Conservation (phyloP, 2,113 vertebrate genomes). For the Sciurus niger region DNA sequence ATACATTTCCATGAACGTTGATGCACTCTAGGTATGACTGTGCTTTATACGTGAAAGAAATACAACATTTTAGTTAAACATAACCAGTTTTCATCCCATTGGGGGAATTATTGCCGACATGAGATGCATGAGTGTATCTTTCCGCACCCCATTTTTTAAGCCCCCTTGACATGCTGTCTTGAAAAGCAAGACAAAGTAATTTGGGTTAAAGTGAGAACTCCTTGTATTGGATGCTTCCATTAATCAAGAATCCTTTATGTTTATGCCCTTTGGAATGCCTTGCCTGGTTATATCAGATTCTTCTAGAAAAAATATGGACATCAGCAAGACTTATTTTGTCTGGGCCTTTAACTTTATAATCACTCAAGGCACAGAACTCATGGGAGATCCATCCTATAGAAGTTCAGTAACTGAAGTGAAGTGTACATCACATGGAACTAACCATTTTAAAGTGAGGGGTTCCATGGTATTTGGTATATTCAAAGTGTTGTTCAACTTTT, state of each 20-base stretch:
- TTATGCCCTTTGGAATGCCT: neutral
- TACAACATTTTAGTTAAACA: neutral
- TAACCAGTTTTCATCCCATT: no score
- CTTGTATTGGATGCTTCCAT: neutral
- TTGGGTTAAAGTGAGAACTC: neutral
- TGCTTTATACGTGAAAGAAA: neutral
- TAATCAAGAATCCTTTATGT: neutral
- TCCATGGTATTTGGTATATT: neutral
- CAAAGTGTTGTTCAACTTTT: neutral
- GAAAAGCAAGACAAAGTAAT: neutral
- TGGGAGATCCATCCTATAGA: neutral
- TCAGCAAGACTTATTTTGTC: neutral
- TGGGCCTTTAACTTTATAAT: neutral
- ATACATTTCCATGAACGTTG: neutral
- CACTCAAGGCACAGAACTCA: neutral
- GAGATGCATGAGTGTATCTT: neutral
- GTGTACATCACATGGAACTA: neutral
- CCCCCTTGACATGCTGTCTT: neutral
- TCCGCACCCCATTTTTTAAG: neutral
- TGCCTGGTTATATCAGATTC: neutral
- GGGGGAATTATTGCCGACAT: rapidly evolving
- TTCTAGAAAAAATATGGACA: neutral
- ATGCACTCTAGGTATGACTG: neutral
- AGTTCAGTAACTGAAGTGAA: neutral
- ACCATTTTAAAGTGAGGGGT: neutral